Base-by-base conservation (phyloP, 2,113 vertebrate genomes). In the Desmodus rotundus region DNA sequence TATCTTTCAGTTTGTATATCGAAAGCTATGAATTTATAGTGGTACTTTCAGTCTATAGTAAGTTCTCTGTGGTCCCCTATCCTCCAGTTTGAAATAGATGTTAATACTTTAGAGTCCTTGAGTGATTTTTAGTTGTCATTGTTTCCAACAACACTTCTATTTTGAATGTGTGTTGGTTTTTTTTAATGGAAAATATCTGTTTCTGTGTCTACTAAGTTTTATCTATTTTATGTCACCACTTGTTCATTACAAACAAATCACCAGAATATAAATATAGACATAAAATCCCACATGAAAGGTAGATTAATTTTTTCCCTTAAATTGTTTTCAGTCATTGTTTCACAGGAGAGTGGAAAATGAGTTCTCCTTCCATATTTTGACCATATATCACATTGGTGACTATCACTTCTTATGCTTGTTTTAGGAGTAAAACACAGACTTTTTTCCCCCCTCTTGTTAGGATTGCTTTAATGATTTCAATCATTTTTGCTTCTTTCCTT, bases 401-500 rank as follows among this genome's bases (percentile, higher is more conserved):
- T 54, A 6, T n/a, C 73, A 50, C 13, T 15, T 76, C 58, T 93
- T 43, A 54, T 56, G 65, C 5, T 89, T 72, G 5, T 78, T 22
- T 91, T 54, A 45, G 17, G 13, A 83, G 4, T 94, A 82, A 93
- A 95, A 91, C 54, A 91, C 63, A 94, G 89, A 81, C 14, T 97
- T 50, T 70, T 63, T 61, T 58, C 47, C 63, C 77, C 41, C 47
- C 63, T 80, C 41, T 17, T 88, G 92, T 97, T 83, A 74, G 20
- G 24, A 72, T 81, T 82, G 12, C 8, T 87, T 65, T 86, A 91
- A 50, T 65, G 11, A 1, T 68, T 94, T 91, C 10, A 52, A 20
- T 67, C 17, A 56, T 38, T 38, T 90, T 95, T 96, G 68, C 95
- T 97, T 98, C 76, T 97, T 97, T 97, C 63, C 78, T 70, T 97